Conservation (phyloP, 1,140 invertebrate genomes). For the Tetranychus cinnabarinus region DNA sequence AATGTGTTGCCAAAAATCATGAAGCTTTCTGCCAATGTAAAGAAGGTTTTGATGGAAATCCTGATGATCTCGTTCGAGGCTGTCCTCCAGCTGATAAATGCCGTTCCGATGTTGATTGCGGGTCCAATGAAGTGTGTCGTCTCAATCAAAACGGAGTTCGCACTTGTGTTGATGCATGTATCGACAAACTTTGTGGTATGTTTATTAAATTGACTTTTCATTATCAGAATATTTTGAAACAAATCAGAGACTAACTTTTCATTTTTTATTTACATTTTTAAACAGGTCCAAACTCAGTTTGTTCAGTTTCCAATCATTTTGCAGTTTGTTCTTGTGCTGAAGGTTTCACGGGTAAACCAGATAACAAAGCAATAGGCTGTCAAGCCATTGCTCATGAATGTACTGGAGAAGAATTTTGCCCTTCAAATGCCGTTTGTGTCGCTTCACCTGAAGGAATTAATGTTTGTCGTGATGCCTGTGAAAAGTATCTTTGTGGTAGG, state of each 20-base stretch:
- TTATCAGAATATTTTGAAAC: too few relatives aligned
- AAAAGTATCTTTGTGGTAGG: conserved; percentile 32
- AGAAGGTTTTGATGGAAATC: conserved; percentile 12
- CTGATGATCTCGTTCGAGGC: conserved; percentile 9
- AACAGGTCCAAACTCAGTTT: conserved; percentile 12
- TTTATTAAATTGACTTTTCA: too few relatives aligned
- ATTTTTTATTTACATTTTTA: too few relatives aligned
- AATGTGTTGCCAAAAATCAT: conserved; percentile 32
- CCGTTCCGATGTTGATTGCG: conserved; percentile 50
- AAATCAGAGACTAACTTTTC: too few relatives aligned
- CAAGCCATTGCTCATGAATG: conserved; percentile 10
- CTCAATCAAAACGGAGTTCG: conserved; percentile 15
- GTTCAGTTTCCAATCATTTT: conserved; percentile 14
- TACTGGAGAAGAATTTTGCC: conserved; percentile 9
- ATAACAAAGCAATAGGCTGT: conserved; percentile 12
- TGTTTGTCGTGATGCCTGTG: conserved; percentile 13
- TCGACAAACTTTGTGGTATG: conserved; percentile 10
- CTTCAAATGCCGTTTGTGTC: conserved; percentile 12
- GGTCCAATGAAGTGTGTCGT: conserved; percentile 32
- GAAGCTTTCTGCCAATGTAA: conserved; percentile 43
- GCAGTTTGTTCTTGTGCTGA: conserved; percentile 49
- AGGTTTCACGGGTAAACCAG: conserved; percentile 59
- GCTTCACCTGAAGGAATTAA: conserved; percentile 2
- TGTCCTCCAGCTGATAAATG: conserved; percentile 31
- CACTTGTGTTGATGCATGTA: conserved; percentile 15